Percentiles rank a stretch among this genome's conserved stretches.
phyloP scores from a whole-genome alignment of 2,113 vertebrate genomes.

The Seriola quinqueradiata region DNA sequence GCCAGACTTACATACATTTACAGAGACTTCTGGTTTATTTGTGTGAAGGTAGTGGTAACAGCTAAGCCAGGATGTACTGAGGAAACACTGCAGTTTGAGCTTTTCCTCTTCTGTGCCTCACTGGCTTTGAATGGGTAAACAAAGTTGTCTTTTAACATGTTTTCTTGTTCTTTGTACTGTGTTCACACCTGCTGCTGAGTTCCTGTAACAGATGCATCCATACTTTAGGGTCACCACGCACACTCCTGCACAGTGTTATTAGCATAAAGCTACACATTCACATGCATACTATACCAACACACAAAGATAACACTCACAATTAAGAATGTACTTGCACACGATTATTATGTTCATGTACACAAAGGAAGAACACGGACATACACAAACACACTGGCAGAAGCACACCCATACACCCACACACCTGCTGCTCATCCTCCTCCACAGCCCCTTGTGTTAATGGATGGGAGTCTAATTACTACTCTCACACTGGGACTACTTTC shows the following conservation, averaged over 20 bases:
- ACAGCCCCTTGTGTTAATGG: conserved; percentile 87
- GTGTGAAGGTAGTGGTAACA: conserved; percentile 10
- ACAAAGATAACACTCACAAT: conserved; percentile 37
- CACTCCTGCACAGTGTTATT: conserved; percentile 16
- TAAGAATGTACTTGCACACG: conserved; percentile 57
- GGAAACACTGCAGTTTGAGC: conserved; percentile 55
- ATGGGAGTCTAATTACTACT: conserved; percentile 88
- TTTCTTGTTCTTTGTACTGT: conserved; percentile 51
- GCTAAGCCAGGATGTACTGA: conserved; percentile 16
- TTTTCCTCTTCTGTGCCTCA: conserved; percentile 48
- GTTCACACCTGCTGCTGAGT: conserved; percentile 74
- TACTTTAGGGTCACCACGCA: conserved; percentile 55
- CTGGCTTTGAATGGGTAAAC: conserved; percentile 66
- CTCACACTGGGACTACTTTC: conserved; percentile 76
- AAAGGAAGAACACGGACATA: conserved; percentile 52
- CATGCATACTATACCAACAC: conserved; percentile 29
- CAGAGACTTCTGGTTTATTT: conserved; percentile 23
- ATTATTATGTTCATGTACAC: conserved; percentile 65
- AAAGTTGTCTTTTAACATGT: conserved; percentile 20
- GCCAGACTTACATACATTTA: conserved; percentile 1
- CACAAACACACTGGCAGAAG: conserved; percentile 57
- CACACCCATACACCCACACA: conserved; percentile 73
- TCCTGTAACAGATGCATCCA: conserved; percentile 71
- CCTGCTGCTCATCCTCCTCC: conserved; percentile 80
- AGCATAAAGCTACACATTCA: conserved; percentile 39